Evolutionary conservation across 2,113 vertebrate species (phyloP).

Genomic region (zebrafish (Danio rerio)): GRCz12tu NC_133193.1:25597501-25598000

Average conservation of each 20-base stretch:
- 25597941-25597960: slow-evolving; percentile 15
- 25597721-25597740: slow-evolving; percentile 90
- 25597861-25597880: slow-evolving; percentile 85
- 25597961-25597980: slow-evolving; percentile 13
- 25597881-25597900: slow-evolving; percentile 85
- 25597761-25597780: slow-evolving; percentile 52
- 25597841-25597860: slow-evolving; percentile 90
- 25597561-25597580: neutral
- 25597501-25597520: neutral
- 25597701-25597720: slow-evolving; percentile 88
- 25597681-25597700: slow-evolving; percentile 75
- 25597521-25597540: neutral
- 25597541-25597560: slow-evolving; percentile 1
- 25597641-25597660: slow-evolving; percentile 29
- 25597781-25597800: slow-evolving; percentile 89
- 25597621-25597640: slow-evolving; percentile 21
- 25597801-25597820: slow-evolving; percentile 89
- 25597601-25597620: slow-evolving; percentile 23
- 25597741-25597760: slow-evolving; percentile 90
- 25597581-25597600: neutral
- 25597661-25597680: slow-evolving; percentile 48
- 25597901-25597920: slow-evolving; percentile 59
- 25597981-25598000: slow-evolving; percentile 4
- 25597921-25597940: slow-evolving; percentile 39
- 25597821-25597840: slow-evolving; percentile 92